Conservation (phyloP, 1,140 invertebrate genomes). For the Rhizoglyphus robini region DNA sequence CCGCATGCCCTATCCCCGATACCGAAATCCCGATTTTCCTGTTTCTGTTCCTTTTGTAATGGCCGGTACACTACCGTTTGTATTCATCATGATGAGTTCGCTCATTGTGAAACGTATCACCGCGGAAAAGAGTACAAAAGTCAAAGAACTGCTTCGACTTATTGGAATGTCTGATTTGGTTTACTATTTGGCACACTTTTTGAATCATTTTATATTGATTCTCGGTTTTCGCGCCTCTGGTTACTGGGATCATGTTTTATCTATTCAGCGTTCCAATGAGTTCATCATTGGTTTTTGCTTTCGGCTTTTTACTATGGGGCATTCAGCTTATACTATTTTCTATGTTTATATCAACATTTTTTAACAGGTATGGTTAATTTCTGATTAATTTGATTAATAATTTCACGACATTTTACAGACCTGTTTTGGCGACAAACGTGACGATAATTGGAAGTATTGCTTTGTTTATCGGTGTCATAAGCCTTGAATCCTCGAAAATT, state of each 20-base stretch:
- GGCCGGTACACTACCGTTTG: neutral
- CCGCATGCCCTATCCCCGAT: neutral
- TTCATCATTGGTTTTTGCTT: neutral
- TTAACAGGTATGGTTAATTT: conserved; percentile 3
- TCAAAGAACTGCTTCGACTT: conserved; percentile 43
- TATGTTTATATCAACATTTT: conserved; percentile 8
- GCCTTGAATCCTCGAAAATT: too few relatives aligned
- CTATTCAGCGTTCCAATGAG: neutral
- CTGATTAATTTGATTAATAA: too few relatives aligned
- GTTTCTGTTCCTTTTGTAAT: conserved; percentile 13
- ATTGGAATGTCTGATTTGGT: conserved; percentile 46
- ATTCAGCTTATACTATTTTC: conserved; percentile 5
- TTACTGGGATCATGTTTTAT: too few relatives aligned
- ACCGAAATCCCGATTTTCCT: conserved; percentile 1
- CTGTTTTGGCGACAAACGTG: conserved; percentile 18
- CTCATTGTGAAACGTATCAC: conserved; percentile 21
- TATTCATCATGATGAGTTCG: conserved; percentile 6
- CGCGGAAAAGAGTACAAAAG: conserved; percentile 17
- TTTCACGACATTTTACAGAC: too few relatives aligned
- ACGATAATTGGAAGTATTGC: conserved; percentile 23
- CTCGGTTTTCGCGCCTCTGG: conserved; percentile 38
- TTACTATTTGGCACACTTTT: conserved; percentile 47
- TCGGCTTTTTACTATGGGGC: neutral
- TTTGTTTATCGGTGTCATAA: neutral
- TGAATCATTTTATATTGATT: conserved; percentile 42